A percentile compares a stretch with the other conserved stretches of the same genome.
Evolutionary conservation across 2,888 invertebrate genomes (phyloP).

Genomic region (Zaprionus lineosus): DNA sequence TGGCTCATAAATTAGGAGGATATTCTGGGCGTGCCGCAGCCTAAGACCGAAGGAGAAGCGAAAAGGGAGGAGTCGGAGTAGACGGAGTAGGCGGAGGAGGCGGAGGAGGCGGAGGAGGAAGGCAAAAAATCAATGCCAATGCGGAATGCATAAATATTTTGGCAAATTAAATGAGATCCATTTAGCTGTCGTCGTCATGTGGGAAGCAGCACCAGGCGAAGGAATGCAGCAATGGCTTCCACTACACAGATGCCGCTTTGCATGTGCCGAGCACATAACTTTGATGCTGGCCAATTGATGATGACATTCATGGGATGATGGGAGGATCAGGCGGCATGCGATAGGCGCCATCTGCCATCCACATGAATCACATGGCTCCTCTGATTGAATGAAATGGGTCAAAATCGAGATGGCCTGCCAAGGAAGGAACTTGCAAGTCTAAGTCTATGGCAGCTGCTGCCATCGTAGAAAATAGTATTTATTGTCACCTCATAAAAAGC

Average conservation of each 20-base stretch:
- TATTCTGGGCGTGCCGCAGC: slow-evolving; percentile 61
- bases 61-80: too few species aligned
- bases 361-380: slow-evolving; percentile 42
- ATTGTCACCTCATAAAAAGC: slow-evolving; percentile 33
- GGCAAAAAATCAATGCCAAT: slow-evolving; percentile 61
- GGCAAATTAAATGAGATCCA: slow-evolving; percentile 72
- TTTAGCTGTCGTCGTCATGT: slow-evolving; percentile 66
- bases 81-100: too few species aligned
- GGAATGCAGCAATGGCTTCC: slow-evolving; percentile 24
- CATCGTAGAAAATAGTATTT: slow-evolving; percentile 36
- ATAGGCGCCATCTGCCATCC: slow-evolving; percentile 53
- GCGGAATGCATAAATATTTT: slow-evolving; percentile 74
- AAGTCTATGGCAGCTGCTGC: slow-evolving; percentile 44
- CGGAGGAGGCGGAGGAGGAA: too few species aligned
- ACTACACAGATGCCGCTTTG: slow-evolving; percentile 40
- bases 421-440: slow-evolving; percentile 2
- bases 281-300: slow-evolving; percentile 49
- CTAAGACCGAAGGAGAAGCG: too few species aligned
- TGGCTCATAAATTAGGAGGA: slow-evolving; percentile 61
- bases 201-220: slow-evolving; percentile 44
- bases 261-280: slow-evolving; percentile 69
- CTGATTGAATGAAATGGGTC: slow-evolving; percentile 50
- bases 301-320: slow-evolving; percentile 60
- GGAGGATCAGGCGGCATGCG: slow-evolving; percentile 14
- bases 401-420: slow-evolving; percentile 20